phyloP scores from a whole-genome alignment of 2,797 vertebrate species.

The Botia kubotai region DNA sequence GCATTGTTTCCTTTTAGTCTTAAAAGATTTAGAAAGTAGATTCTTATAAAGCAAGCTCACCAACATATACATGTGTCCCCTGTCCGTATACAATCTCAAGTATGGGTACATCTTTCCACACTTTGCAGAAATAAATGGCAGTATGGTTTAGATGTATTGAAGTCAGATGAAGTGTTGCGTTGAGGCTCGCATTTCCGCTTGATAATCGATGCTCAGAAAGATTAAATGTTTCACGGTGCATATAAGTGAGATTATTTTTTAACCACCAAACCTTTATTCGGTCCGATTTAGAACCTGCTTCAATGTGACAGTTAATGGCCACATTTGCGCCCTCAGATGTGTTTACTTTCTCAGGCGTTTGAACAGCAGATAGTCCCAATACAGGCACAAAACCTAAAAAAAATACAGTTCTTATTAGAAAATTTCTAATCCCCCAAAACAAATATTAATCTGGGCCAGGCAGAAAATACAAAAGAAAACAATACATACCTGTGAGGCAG shows the following conservation, averaged over 20 bases:
- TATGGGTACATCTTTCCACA: accelerated
- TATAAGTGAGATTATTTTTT: background rate
- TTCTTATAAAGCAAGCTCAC: conserved; percentile 16
- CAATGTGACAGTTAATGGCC: conserved; percentile 45
- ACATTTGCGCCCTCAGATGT: conserved; percentile 8
- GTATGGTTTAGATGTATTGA: background rate
- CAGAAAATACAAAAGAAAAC: background rate
- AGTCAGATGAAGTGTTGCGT: background rate
- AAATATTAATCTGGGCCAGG: background rate
- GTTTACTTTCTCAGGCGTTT: conserved; percentile 20
- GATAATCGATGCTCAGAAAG: accelerated
- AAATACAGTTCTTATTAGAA: background rate
- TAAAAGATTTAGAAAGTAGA: background rate
- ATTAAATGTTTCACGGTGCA: accelerated
- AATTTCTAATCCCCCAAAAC: background rate
- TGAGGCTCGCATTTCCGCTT: background rate
- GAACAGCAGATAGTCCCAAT: conserved; percentile 5
- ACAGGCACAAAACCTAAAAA: conserved; percentile 19
- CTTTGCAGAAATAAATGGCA: conserved; percentile 45
- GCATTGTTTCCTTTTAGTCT: background rate
- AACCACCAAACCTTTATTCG: background rate
- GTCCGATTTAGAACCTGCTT: accelerated
- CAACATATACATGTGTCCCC: conserved; percentile 41
- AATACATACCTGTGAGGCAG: conserved; percentile 38
- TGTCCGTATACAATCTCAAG: accelerated